These are phyloP conservation scores for Abscondita cerata DNA, from an alignment of 2,888 invertebrate species.

Conservation along the genomic window DNA sequence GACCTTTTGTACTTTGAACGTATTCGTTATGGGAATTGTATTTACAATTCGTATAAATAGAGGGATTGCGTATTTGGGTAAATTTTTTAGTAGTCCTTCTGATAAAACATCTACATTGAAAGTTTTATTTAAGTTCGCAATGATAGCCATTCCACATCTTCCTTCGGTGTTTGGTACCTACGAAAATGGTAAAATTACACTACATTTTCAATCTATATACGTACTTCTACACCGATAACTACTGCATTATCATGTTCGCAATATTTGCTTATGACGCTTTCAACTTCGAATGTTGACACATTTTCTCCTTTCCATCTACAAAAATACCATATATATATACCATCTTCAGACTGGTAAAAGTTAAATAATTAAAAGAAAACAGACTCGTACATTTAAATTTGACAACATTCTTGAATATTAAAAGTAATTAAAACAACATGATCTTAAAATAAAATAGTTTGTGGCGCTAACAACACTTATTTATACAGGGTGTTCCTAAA, in stretches of 20 bases:
- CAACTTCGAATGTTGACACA: slow-evolving; percentile 95
- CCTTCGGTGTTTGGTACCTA: slow-evolving; percentile 83
- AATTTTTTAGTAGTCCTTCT: slow-evolving; percentile 69
- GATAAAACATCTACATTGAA: slow-evolving; percentile 68
- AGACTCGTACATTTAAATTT: too few species aligned
- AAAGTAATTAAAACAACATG: too few species aligned
- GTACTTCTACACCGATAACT: slow-evolving; percentile 91
- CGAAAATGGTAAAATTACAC: not conserved
- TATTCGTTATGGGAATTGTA: slow-evolving; percentile 82
- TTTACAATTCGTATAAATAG: slow-evolving; percentile 83
- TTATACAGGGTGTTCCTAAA: too few species aligned
- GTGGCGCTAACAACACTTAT: too few species aligned
- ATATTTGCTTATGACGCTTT: slow-evolving; percentile 82
- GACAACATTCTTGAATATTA: too few species aligned
- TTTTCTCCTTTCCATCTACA: slow-evolving; percentile 92
- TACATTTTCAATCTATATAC: too few species aligned
- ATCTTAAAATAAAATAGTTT: too few species aligned
- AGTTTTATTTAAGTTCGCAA: slow-evolving; percentile 72
- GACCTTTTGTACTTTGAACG: slow-evolving; percentile 92
- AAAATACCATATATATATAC: too few species aligned
- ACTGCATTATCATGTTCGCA: slow-evolving; percentile 74
- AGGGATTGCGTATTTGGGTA: slow-evolving; percentile 89
- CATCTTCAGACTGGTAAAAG: too few species aligned
- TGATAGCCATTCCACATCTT: slow-evolving; percentile 91
- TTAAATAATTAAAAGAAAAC: too few species aligned